Evolutionary conservation across 1,140 invertebrate species (phyloP).

Genomic region (Aphelinus certus): DNA sequence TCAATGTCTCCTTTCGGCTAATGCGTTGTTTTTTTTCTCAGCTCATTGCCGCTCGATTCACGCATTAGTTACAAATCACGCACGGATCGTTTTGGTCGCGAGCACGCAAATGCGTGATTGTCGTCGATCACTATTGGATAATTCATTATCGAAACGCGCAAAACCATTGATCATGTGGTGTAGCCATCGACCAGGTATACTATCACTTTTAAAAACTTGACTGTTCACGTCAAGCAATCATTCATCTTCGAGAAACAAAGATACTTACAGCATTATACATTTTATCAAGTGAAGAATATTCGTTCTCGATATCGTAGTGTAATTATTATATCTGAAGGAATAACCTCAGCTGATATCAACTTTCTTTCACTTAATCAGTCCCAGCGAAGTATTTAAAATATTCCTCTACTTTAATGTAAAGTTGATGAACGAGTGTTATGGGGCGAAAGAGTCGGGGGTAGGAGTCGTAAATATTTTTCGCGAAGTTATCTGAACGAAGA

Average conservation of each 20-base stretch:
- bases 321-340: too few species aligned
- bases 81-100: not conserved
- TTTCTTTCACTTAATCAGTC: too few species aligned
- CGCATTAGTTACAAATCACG: slow-evolving; percentile 41
- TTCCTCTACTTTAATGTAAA: not conserved
- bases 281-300: too few species aligned
- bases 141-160: not conserved
- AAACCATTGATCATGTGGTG: slow-evolving; percentile 30
- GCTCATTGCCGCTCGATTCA: not conserved
- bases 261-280: too few species aligned
- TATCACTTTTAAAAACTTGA: too few species aligned
- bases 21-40: slow-evolving; percentile 26
- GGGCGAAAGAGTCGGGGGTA: slow-evolving; percentile 18
- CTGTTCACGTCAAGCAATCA: too few species aligned
- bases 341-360: too few species aligned
- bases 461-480: slow-evolving; percentile 40
- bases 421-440: slow-evolving; percentile 5
- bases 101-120: slow-evolving; percentile 9
- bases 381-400: not conserved
- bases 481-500: slow-evolving; percentile 35
- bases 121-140: slow-evolving; percentile 9
- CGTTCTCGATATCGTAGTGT: too few species aligned
- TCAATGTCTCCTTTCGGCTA: slow-evolving; percentile 37
- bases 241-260: too few species aligned
- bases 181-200: not conserved